Evolutionary conservation across 1,140 invertebrate species (phyloP).

Genomic region (Drosophila melanica): DNA sequence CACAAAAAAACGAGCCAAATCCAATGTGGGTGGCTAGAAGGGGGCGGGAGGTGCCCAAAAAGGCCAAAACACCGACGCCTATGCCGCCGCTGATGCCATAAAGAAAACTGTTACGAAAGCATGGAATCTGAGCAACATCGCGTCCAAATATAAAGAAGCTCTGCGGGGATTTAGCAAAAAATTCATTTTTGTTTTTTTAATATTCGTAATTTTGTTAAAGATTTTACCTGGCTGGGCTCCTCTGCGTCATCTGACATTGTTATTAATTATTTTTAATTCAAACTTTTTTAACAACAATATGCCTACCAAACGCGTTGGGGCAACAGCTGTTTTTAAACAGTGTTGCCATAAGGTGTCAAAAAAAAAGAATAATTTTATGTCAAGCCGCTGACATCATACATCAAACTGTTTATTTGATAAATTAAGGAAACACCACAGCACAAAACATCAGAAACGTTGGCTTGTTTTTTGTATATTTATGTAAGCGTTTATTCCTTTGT

Average conservation of each 20-base stretch:
- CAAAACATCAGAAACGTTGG: not conserved
- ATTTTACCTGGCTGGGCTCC: conserved; percentile 56
- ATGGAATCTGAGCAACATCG: conserved; percentile 86
- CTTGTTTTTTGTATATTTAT: not conserved
- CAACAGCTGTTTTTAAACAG: conserved; percentile 51
- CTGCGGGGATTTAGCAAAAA: conserved; percentile 9
- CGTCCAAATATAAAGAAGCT: conserved; percentile 85
- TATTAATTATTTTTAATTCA: conserved; percentile 17
- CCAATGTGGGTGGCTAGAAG: conserved; percentile 84
- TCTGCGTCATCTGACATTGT: conserved; percentile 61
- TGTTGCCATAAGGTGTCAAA: conserved; percentile 20
- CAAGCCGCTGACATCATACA: conserved; percentile 1
- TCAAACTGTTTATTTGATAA: too few species aligned
- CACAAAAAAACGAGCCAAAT: conserved; percentile 85
- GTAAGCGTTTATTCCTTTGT: not conserved
- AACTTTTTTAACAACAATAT: conserved; percentile 32
- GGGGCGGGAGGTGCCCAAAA: conserved; percentile 86
- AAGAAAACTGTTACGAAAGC: conserved; percentile 87
- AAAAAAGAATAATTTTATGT: not conserved
- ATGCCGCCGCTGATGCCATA: conserved; percentile 87
- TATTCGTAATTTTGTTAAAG: not conserved
- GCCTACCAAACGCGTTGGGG: conserved; percentile 8
- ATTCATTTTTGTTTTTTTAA: not conserved
- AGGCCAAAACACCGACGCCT: conserved; percentile 85
- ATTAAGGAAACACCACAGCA: too few species aligned